phyloP scores from a whole-genome alignment of 2,113 vertebrate genomes.

The Diphyllodes magnificus region DNA sequence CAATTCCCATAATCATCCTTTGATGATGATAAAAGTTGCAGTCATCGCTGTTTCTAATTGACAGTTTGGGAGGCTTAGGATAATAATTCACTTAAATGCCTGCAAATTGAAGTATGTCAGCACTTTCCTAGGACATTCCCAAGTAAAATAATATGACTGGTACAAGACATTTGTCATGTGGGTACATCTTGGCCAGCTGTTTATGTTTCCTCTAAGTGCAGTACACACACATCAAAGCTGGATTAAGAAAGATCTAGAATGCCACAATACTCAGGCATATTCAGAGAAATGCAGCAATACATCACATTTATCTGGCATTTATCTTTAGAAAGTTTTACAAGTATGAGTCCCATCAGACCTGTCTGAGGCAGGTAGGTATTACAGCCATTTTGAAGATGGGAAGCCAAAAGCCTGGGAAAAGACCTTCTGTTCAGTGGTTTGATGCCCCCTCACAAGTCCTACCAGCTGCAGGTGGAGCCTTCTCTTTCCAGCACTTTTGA shows the following conservation, averaged over 20 bases:
- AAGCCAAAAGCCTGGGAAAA: constrained; percentile 3
- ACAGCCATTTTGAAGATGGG: neutral
- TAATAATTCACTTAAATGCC: constrained; percentile 22
- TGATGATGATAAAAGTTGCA: neutral
- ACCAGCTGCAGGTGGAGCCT: neutral
- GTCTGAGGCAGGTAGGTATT: neutral
- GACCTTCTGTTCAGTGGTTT: neutral
- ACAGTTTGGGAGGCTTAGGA: neutral
- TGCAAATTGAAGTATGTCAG: neutral
- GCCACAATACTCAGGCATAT: neutral
- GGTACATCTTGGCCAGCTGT: neutral
- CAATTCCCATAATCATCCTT: neutral
- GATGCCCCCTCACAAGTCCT: neutral
- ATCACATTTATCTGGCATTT: neutral
- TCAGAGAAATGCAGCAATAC: neutral
- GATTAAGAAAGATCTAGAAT: neutral
- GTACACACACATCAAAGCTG: neutral
- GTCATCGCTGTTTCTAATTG: neutral
- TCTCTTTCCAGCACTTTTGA: neutral
- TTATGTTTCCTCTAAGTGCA: neutral
- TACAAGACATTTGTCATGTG: neutral
- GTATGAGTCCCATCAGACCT: neutral
- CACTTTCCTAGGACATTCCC: constrained; percentile 17
- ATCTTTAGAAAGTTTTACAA: neutral
- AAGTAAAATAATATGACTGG: neutral